These are phyloP conservation scores for Conopomorpha cramerella DNA, from an alignment of 1,140 invertebrate genomes.

Conservation along the genomic window DNA sequence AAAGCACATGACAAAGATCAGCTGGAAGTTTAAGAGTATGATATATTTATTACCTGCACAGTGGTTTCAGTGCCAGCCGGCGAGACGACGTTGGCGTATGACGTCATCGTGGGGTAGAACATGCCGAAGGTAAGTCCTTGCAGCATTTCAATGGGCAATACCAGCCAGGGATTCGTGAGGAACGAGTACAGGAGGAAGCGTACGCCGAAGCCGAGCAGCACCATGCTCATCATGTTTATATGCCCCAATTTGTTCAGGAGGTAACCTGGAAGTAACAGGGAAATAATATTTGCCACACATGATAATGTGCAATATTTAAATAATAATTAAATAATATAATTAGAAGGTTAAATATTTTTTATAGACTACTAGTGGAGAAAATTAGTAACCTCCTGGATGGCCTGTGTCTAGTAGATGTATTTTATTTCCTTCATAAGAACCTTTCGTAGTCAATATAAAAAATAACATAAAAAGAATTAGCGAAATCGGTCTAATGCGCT, in stretches of 20 bases:
- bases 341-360: conserved; percentile 2
- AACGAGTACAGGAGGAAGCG: conserved; percentile 85
- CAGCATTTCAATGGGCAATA: conserved; percentile 82
- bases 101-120: conserved; percentile 87
- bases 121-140: conserved; percentile 89
- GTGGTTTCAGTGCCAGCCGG: conserved; percentile 87
- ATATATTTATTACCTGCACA: conserved; percentile 64
- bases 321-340: too few species aligned
- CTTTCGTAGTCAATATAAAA: too few species aligned
- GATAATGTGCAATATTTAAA: too few species aligned
- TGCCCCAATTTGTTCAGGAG: conserved; percentile 85
- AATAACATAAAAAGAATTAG: too few species aligned
- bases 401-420: too few species aligned
- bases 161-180: conserved; percentile 78
- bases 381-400: too few species aligned
- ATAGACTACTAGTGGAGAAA: conserved; percentile 2
- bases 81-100: conserved; percentile 83
- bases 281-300: too few species aligned
- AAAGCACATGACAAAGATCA: too few species aligned
- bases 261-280: conserved; percentile 60
- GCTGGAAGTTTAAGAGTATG: conserved; percentile 2
- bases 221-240: conserved; percentile 78
- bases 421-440: too few species aligned
- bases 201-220: conserved; percentile 74
- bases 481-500: too few species aligned